Base-by-base conservation (phyloP, 2,113 vertebrate genomes). In the Ptilonorhynchus violaceus region DNA sequence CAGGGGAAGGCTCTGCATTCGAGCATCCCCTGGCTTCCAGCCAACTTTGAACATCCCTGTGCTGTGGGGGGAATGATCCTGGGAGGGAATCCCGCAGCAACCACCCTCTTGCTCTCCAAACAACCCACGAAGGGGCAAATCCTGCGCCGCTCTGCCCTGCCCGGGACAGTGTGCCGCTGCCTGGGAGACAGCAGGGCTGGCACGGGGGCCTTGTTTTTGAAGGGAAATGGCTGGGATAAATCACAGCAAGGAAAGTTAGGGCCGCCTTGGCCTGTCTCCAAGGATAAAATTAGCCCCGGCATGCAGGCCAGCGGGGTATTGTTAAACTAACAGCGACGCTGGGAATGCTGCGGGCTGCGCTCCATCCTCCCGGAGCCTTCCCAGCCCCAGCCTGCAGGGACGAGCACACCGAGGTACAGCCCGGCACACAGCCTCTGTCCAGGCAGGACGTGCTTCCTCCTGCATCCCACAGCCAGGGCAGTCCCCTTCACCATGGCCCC, bases 151-250 rank as follows among this genome's bases (percentile, higher is more conserved):
- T 77, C 64, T 63, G 82, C 58, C 35, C 49, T 33, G 82, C 53
- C 44, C 6, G 3, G 20, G 20, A 92, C 55, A 15, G 62, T 0
- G 2, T 56, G 72, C 49, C 0, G 10, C 63, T 52, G 87, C 79
- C 73, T 28, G 75, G 33, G 87, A 96, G 63, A 78, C 56, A 5
- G 62, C 13, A 4, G 49, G 82, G 56, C 90, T 92, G 85, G 82
- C 89, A 84, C 28, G 6, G 56, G 82, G 68, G 15, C 85, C 68
- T 73, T 96, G 96, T 96, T 97, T 96, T 88, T 10, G 14, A 91
- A 94, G 79, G 96, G 94, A 96, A 96, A 95, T 70, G 80, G 64
- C 68, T 81, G 85, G 82, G 88, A 93, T 87, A 96, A 96, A 96
- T 96, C 86, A 87, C 88, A 77, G 79, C 3, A 4, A 86, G 67